Base-by-base conservation (phyloP, 2,113 vertebrate species). In the Neodon shergylaensis region DNA sequence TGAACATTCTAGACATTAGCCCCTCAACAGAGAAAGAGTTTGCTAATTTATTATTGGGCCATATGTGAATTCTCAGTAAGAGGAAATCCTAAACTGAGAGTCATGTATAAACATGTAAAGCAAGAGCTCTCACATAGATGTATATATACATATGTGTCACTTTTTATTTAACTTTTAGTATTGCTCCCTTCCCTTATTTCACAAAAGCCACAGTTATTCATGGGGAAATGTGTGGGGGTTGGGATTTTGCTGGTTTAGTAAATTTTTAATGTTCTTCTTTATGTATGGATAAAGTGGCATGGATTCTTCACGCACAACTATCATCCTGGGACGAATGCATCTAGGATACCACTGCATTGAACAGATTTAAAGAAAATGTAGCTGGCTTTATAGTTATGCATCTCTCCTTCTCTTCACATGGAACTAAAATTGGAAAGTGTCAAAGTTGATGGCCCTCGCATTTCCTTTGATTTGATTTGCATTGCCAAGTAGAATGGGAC, bases 401-500 rank as follows among this genome's bases (percentile, higher is more conserved):
- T 66, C 24, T 61, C 36, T 88, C 36, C 95, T 88, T 94, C 65
- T 95, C 54, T 83, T 94, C 77, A 49, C 73, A 91, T 66, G 91
- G 86, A 93, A 82, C 31, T 92, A 82, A 96, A 91, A 83, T 78
- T 95, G 92, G 54, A 86, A 94, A 83, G 83, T 96, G 88, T 92
- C 72, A 93, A 79, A 94, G 22, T 33, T 70, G 66, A 88, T 86
- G 54, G n/a, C n/a, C 81, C 31, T 90, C 86, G 54, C 12, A 65
- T 92, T 94, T 94, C 44, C 5, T 88, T 97, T 92, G 65, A 96
- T 85, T 97, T 96, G 95, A 92, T 96, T 94, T 97, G 91, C 92
- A 79, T 91, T 95, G 72, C 68, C 94, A 95, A 97, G 65, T 86
- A 65, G 92, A 49, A 39, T 78, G 68, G 42, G 11, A 88, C 85